Conservation (phyloP, 2,113 vertebrate species). For the Shinisaurus crocodilurus region DNA sequence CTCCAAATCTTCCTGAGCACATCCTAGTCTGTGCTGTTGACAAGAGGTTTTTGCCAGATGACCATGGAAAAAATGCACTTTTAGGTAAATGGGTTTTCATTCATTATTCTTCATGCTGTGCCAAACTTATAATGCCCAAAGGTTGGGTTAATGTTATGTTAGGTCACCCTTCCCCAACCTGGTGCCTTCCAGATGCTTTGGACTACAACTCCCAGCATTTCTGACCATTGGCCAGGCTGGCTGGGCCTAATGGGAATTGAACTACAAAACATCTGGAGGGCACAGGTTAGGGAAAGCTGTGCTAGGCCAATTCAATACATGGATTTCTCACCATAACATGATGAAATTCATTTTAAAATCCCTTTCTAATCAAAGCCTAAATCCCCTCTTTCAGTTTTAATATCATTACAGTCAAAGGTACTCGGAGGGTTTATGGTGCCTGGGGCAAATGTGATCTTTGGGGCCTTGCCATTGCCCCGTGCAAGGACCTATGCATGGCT, state of each 20-base stretch:
- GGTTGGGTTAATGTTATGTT: slow-evolving; percentile 38
- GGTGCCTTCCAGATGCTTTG: too few species aligned
- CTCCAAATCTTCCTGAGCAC: slow-evolving; percentile 94
- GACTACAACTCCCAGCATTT: too few species aligned
- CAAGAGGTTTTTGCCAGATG: slow-evolving; percentile 95
- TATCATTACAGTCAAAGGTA: not conserved
- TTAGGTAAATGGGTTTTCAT: slow-evolving; percentile 86
- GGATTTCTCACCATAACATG: slow-evolving; percentile 33
- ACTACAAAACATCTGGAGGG: too few species aligned
- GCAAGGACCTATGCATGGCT: too few species aligned
- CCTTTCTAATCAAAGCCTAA: slow-evolving; percentile 37
- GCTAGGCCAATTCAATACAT: slow-evolving; percentile 35
- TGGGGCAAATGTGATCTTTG: not conserved
- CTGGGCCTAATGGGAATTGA: too few species aligned
- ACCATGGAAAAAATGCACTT: slow-evolving; percentile 99
- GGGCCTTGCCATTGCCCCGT: not conserved
- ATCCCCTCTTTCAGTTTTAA: not conserved
- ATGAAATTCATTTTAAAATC: slow-evolving; percentile 43
- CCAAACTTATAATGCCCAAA: slow-evolving; percentile 37
- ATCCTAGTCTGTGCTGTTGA: slow-evolving; percentile 97
- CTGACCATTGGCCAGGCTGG: too few species aligned
- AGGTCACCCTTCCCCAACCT: not conserved
- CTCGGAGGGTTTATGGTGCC: not conserved
- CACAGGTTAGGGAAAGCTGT: too few species aligned
- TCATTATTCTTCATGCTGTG: not conserved